phyloP scores from a whole-genome alignment of 92 coral and sea anemone species.

The Porites evermanni region DNA sequence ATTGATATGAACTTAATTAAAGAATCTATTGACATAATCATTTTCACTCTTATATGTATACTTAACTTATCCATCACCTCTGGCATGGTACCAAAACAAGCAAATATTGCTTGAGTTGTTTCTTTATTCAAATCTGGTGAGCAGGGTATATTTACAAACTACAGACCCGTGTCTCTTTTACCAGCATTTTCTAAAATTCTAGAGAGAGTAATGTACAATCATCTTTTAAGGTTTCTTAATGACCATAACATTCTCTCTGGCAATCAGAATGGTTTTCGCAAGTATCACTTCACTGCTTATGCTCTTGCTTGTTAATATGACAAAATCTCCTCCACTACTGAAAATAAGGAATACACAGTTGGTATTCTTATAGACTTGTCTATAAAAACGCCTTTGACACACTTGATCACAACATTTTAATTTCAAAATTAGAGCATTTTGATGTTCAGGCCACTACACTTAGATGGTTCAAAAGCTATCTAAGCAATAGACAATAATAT shows the following conservation, averaged over 20 bases:
- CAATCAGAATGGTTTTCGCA: slow-evolving; percentile 41
- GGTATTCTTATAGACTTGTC: slow-evolving; percentile 41
- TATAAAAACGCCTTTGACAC: slow-evolving; percentile 31
- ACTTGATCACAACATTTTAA: slow-evolving; percentile 28
- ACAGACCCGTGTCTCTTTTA: slow-evolving; percentile 6
- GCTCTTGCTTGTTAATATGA: slow-evolving; percentile 29
- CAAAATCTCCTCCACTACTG: slow-evolving; percentile 30
- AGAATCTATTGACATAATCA: slow-evolving; percentile 24
- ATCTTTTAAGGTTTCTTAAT: background rate
- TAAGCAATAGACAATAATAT: slow-evolving; percentile 30
- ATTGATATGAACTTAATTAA: slow-evolving; percentile 19
- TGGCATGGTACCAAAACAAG: slow-evolving; percentile 16
- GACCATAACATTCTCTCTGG: slow-evolving; percentile 12
- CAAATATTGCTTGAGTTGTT: slow-evolving; percentile 39
- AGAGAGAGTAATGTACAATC: slow-evolving; percentile 2
- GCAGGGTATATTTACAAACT: slow-evolving; percentile 8
- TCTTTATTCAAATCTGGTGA: slow-evolving; percentile 41
- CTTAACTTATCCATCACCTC: slow-evolving; percentile 38
- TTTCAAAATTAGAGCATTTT: slow-evolving; percentile 22
- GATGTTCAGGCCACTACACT: slow-evolving; percentile 25
- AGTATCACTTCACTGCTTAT: slow-evolving; percentile 33
- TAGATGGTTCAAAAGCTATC: slow-evolving; percentile 42
- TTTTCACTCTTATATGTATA: slow-evolving; percentile 5
- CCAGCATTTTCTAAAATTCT: background rate
- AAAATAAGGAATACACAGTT: slow-evolving; percentile 27